A percentile compares a stretch with the other conserved stretches of the same genome.
Evolutionary conservation across 2,113 vertebrate genomes (phyloP).

Genomic region (Sebastes fasciatus): DNA sequence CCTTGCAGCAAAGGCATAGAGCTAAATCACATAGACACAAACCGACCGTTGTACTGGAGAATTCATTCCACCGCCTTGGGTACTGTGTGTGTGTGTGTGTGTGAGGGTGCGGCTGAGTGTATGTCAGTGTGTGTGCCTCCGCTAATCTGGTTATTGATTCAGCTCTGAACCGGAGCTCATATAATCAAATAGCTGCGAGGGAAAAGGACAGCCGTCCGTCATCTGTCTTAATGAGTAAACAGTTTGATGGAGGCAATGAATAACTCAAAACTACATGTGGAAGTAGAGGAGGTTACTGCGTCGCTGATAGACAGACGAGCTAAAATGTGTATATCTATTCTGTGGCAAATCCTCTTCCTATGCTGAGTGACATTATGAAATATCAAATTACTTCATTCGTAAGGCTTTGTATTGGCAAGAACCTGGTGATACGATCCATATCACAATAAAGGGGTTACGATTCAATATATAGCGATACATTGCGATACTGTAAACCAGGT

Average conservation of each 20-base stretch:
- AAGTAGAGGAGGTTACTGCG: constrained; percentile 40
- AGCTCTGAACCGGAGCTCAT: constrained; percentile 73
- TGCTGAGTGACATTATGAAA: constrained; percentile 17
- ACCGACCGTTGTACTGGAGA: constrained; percentile 63
- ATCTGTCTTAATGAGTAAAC: constrained; percentile 79
- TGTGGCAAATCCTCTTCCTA: constrained; percentile 15
- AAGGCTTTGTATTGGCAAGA: no score
- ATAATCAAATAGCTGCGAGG: constrained; percentile 80
- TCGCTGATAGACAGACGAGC: constrained; percentile 22
- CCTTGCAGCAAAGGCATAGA: constrained; percentile 72
- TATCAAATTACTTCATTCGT: constrained; percentile 9
- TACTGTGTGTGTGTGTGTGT: constrained; percentile 17
- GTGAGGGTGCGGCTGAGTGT: constrained; percentile 13
- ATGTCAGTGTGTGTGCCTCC: constrained; percentile 6
- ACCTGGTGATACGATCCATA: no score
- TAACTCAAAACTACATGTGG: constrained; percentile 60
- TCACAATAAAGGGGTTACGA: no score
- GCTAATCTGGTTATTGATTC: constrained; percentile 81
- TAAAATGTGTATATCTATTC: constrained; percentile 20
- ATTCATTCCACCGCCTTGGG: constrained; percentile 69
- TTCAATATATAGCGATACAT: no score
- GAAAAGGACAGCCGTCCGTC: constrained; percentile 76
- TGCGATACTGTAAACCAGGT: no score
- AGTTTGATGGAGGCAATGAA: constrained; percentile 67
- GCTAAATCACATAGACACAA: constrained; percentile 72